phyloP scores from a whole-genome alignment of 2,113 vertebrate species.

The Colistium nudipinnis region DNA sequence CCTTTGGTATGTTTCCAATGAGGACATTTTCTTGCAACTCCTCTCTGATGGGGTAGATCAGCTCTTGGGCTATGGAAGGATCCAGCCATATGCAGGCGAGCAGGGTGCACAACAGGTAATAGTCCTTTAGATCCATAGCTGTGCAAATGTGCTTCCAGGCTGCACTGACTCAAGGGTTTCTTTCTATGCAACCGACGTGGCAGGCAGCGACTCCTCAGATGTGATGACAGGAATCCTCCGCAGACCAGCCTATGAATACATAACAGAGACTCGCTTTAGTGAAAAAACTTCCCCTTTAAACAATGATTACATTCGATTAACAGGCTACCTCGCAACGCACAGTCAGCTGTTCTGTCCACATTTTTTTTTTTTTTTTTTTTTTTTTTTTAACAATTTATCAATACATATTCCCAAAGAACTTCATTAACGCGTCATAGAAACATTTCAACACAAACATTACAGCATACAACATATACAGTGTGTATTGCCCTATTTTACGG shows the following conservation, averaged over 20 bases:
- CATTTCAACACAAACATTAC: conserved; percentile 58
- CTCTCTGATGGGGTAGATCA: conserved; percentile 98
- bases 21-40: conserved; percentile 98
- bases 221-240: conserved; percentile 86
- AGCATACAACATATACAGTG: too few species aligned
- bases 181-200: conserved; percentile 83
- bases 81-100: conserved; percentile 96
- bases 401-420: neutral
- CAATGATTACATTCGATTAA: conserved; percentile 31
- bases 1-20: conserved; percentile 99
- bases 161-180: conserved; percentile 71
- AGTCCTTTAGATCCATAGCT: conserved; percentile 99
- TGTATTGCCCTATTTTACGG: conserved; percentile 59
- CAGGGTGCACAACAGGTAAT: conserved; percentile 97
- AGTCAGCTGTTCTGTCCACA: conserved; percentile 25
- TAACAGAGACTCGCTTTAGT: conserved; percentile 76
- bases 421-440: conserved; percentile 21
- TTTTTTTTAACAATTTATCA: neutral
- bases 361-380: neutral
- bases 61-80: conserved; percentile 97
- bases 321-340: conserved; percentile 2
- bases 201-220: conserved; percentile 85
- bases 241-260: conserved; percentile 89
- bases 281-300: conserved; percentile 45
- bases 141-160: conserved; percentile 81